A percentile compares a stretch with the other conserved stretches of the same genome.
Evolutionary conservation across 92 coral and sea anemone species (phyloP).

Genomic region (Scolanthus callimorphus): DNA sequence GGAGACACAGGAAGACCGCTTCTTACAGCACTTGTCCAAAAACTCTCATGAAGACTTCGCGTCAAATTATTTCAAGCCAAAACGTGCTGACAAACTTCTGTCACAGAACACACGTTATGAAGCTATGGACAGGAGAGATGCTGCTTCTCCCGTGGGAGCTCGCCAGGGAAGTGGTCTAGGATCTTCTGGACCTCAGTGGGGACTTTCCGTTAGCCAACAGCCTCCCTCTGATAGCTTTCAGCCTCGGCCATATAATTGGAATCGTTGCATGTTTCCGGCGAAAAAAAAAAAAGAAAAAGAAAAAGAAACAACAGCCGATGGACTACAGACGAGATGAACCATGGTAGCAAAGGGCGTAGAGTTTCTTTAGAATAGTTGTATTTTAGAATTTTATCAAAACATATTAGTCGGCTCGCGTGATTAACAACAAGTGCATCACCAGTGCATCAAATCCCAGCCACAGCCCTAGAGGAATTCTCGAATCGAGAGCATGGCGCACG

Average conservation of each 20-base stretch:
- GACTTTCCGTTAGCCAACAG: conserved; percentile 14
- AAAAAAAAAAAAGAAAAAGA: conserved; percentile 57
- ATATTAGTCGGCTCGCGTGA: too few relatives aligned
- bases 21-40: conserved; percentile 69
- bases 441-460: too few relatives aligned
- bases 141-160: conserved; percentile 31
- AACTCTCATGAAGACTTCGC: conserved; percentile 70
- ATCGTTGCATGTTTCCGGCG: conserved; percentile 69
- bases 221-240: conserved; percentile 14
- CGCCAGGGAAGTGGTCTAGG: conserved; percentile 15
- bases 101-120: conserved; percentile 52
- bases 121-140: conserved; percentile 45
- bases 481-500: too few relatives aligned
- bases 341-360: too few relatives aligned
- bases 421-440: too few relatives aligned
- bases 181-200: conserved; percentile 23
- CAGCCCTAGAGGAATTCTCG: too few relatives aligned
- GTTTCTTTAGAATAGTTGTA: too few relatives aligned
- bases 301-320: conserved; percentile 50
- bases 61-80: conserved; percentile 84
- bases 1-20: conserved; percentile 77
- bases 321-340: conserved; percentile 15
- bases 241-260: conserved; percentile 84
- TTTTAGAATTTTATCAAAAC: too few relatives aligned
- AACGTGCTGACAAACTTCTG: conserved; percentile 83